Evolutionary conservation across 2,113 vertebrate species (phyloP).

Genomic region (Litocranius walleri): DNA sequence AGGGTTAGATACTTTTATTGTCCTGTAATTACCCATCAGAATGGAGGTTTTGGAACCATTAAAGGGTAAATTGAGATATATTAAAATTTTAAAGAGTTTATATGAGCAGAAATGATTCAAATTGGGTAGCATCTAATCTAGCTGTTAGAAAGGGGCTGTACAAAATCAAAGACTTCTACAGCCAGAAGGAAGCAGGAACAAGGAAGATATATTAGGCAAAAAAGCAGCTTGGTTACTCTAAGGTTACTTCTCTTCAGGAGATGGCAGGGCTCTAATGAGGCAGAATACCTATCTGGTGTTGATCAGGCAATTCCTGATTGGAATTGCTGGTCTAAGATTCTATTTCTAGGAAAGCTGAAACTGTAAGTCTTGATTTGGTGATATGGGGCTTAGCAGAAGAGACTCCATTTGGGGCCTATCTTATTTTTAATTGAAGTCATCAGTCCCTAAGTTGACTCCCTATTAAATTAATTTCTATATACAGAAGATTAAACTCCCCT

Average conservation of each 20-base stretch:
- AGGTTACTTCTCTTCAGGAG: background rate
- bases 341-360: background rate
- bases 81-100: background rate
- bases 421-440: background rate
- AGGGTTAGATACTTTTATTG: background rate
- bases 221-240: background rate
- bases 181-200: background rate
- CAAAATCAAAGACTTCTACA: background rate
- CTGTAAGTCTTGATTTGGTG: background rate
- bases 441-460: background rate
- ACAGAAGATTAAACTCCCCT: background rate
- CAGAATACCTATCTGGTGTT: background rate
- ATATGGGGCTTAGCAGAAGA: background rate
- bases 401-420: background rate
- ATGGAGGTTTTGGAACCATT: background rate
- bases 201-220: background rate
- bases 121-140: background rate
- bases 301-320: background rate
- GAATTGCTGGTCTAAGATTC: background rate
- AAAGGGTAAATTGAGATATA: background rate
- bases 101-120: background rate
- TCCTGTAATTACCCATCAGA: background rate
- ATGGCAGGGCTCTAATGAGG: background rate
- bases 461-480: background rate
- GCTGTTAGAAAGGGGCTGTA: background rate